phyloP scores from a whole-genome alignment of 1,140 invertebrate genomes.

The Acromyrmex charruanus region DNA sequence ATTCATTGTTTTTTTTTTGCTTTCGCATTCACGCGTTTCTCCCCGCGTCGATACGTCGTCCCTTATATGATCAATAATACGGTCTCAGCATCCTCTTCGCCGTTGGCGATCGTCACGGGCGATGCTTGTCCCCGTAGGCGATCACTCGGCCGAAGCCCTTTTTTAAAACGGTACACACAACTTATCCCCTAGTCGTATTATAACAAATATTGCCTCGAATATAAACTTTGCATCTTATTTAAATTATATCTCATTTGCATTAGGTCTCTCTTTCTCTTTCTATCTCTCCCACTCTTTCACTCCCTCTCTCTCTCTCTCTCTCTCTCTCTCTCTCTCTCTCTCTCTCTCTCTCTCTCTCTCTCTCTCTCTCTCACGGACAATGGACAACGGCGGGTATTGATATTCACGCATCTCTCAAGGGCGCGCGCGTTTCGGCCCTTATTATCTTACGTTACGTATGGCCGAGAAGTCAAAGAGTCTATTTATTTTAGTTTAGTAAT shows the following conservation, averaged over 20 bases:
- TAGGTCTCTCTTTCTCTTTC: slow-evolving; percentile 42
- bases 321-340: slow-evolving; percentile 2
- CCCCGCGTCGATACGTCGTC: slow-evolving; percentile 32
- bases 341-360: slow-evolving; percentile 45
- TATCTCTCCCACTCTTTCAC: slow-evolving; percentile 31
- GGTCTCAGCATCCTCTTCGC: slow-evolving; percentile 32
- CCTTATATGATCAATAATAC: slow-evolving; percentile 51
- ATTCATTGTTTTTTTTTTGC: slow-evolving; percentile 14
- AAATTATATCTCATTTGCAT: slow-evolving; percentile 68
- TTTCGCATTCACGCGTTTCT: slow-evolving; percentile 31
- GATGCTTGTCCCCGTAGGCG: slow-evolving; percentile 20
- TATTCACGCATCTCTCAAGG: slow-evolving; percentile 71
- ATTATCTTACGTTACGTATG: slow-evolving; percentile 79
- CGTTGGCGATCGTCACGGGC: slow-evolving; percentile 26
- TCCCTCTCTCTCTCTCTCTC: slow-evolving; percentile 20
- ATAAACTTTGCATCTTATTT: slow-evolving; percentile 80
- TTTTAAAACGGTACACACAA: slow-evolving; percentile 74
- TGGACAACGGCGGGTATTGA: slow-evolving; percentile 72
- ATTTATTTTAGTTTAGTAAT: slow-evolving; percentile 71
- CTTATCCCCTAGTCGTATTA: slow-evolving; percentile 81
- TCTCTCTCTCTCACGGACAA: slow-evolving; percentile 60
- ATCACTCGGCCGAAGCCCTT: slow-evolving; percentile 50
- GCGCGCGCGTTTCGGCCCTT: slow-evolving; percentile 64
- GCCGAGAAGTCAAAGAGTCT: slow-evolving; percentile 79
- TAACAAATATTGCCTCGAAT: slow-evolving; percentile 86